Base-by-base conservation (phyloP, 2,888 invertebrate species). In the Agonopterix alstromeriana region DNA sequence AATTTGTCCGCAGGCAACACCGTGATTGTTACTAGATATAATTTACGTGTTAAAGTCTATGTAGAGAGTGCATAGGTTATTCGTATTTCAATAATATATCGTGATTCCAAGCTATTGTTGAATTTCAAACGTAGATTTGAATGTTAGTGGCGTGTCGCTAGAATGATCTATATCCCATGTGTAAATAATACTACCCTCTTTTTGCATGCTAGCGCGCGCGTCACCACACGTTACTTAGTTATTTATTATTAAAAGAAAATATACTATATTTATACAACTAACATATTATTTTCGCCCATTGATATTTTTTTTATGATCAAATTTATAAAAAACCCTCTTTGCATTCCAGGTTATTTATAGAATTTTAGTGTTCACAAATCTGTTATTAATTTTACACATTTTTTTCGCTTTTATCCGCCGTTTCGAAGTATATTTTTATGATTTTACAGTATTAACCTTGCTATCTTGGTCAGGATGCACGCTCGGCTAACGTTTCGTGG, bases 321-420 rank as follows among this genome's bases (percentile, higher is more conserved):
- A 60, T 61, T 60, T 69, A 61, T n/a, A 66, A 14, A 42, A 66
- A 65, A 70, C 67, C 81, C 79, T 76, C 73, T 49, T 79, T 84
- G 86, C 86, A 87, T 87, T 87, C 87, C 86, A 85, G 48, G 35
- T 50, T 45, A 40, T 46, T 50, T 49, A 45, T 51, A 47, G 47
- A 44, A 41, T 43, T 36, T 46, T 47, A 47, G 38, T 48, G 45
- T 48, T 48, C 46, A 46, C 45, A 46, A 42, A 49, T 47, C 44
- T 45, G 27, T 47, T 46, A 27, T 43, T 45, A 43, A 42, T 48
- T 46, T 50, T 46, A 17, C 17, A 17, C 2, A 3, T 52, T 58
- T 57, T n/a, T 53, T 41, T 42, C 42, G 42, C n/a, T 42, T 42
- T 42, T 42, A n/a, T 38, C 38, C 11, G 42, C 42, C 38, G 10